phyloP scores from a whole-genome alignment of 1,140 invertebrate species.

The Sesamia nonagrioides region DNA sequence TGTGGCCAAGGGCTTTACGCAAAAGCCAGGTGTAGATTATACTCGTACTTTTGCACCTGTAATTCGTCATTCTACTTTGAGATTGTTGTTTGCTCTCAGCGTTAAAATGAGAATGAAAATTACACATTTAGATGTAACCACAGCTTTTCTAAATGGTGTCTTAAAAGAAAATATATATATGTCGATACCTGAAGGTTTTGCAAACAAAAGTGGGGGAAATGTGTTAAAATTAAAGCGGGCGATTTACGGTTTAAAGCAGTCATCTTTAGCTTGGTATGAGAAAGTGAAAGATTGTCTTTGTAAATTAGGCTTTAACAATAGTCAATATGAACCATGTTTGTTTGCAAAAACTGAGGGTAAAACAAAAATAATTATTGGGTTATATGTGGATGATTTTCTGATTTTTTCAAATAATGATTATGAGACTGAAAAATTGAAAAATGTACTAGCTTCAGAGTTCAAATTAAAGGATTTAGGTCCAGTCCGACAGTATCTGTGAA shows the following conservation, averaged over 20 bases:
- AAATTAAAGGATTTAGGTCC: conserved; percentile 2
- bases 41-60: background rate
- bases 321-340: conserved; percentile 1
- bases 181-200: conserved; percentile 1
- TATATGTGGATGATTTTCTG: background rate
- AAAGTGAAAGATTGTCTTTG: background rate
- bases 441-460: background rate
- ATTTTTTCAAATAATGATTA: background rate
- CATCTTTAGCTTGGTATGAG: background rate
- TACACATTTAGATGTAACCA: background rate
- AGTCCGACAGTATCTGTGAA: background rate
- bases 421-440: background rate
- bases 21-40: background rate
- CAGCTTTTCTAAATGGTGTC: background rate
- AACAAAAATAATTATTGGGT: background rate
- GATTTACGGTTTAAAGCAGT: background rate
- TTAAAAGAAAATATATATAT: conserved; percentile 1
- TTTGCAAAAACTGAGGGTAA: background rate
- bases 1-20: background rate
- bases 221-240: conserved; percentile 3
- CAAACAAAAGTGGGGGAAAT: conserved; percentile 12
- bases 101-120: background rate
- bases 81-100: background rate
- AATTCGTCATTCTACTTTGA: background rate
- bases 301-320: background rate